phyloP scores from a whole-genome alignment of 2,797 vertebrate species.

The Sylvilagus floridanus region DNA sequence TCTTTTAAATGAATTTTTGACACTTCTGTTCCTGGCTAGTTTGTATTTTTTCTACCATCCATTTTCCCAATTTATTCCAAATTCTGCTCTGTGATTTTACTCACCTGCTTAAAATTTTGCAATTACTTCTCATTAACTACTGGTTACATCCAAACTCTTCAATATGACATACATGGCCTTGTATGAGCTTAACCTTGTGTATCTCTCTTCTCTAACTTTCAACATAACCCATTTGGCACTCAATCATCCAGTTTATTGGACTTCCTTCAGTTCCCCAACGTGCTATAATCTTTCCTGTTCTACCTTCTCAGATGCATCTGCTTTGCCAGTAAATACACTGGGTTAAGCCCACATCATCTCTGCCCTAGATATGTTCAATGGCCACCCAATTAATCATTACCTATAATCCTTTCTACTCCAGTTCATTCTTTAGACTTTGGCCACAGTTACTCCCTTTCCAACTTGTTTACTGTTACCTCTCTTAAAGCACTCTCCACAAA shows the following conservation, averaged over 20 bases:
- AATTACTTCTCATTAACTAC: neutral
- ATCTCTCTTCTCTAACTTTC: neutral
- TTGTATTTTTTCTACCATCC: neutral
- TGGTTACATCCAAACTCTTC: neutral
- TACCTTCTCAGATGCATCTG: neutral
- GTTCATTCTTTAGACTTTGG: neutral
- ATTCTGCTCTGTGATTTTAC: conserved; percentile 42
- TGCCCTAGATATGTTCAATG: neutral
- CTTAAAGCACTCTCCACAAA: neutral
- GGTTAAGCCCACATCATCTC: neutral
- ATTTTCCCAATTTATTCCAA: conserved; percentile 3
- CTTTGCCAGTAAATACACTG: neutral
- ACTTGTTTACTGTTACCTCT: neutral
- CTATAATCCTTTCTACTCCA: neutral
- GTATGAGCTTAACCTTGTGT: neutral
- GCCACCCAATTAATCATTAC: neutral
- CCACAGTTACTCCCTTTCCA: neutral
- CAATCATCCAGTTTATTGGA: neutral
- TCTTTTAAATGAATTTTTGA: conserved; percentile 10
- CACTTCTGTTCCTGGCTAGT: neutral
- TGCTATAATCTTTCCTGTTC: conserved; percentile 10
- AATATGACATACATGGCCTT: neutral
- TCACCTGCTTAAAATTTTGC: neutral
- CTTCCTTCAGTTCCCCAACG: neutral
- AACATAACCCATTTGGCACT: neutral